These are phyloP conservation scores for Enteromius mattozi DNA, from an alignment of 2,797 vertebrate species.

Conservation along the genomic window DNA sequence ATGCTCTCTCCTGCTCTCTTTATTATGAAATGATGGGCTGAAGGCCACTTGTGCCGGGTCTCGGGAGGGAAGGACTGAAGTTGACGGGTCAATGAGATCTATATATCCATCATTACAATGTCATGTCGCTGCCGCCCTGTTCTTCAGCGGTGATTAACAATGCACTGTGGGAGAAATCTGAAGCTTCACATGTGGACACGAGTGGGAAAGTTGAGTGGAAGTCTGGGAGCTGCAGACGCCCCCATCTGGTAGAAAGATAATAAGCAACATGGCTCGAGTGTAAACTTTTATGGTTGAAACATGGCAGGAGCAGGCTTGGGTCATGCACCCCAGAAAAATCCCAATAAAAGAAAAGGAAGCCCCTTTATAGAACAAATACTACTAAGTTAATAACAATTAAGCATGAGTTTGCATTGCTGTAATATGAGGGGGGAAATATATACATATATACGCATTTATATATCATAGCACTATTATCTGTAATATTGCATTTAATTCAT, in stretches of 20 bases:
- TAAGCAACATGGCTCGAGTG: not conserved
- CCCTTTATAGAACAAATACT: too few relatives aligned
- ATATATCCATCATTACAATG: conserved; percentile 47
- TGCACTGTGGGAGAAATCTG: conserved; percentile 19
- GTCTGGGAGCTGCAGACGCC: conserved; percentile 32
- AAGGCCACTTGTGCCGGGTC: conserved; percentile 29
- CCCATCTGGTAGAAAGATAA: conserved; percentile 28
- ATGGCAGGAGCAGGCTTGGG: not conserved
- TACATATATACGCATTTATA: not conserved
- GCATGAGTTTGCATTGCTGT: not conserved
- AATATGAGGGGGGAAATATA: not conserved
- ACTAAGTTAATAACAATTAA: not conserved
- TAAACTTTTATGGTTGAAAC: not conserved
- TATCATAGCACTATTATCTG: not conserved
- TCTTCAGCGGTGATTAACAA: conserved; percentile 39
- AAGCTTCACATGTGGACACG: not conserved
- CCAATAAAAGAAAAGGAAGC: not conserved
- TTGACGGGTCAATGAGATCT: conserved; percentile 28
- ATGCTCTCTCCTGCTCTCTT: conserved; percentile 17
- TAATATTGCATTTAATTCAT: too few relatives aligned
- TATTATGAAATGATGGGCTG: conserved; percentile 36
- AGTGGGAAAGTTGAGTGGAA: conserved; percentile 10
- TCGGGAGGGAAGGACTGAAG: conserved; percentile 17
- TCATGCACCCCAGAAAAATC: not conserved
- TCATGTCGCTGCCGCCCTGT: conserved; percentile 2